Evolutionary conservation across 2,888 invertebrate genomes (phyloP), one percentile per base, ranked within the genome.

Genomic region (Mimas tiliae): DNA sequence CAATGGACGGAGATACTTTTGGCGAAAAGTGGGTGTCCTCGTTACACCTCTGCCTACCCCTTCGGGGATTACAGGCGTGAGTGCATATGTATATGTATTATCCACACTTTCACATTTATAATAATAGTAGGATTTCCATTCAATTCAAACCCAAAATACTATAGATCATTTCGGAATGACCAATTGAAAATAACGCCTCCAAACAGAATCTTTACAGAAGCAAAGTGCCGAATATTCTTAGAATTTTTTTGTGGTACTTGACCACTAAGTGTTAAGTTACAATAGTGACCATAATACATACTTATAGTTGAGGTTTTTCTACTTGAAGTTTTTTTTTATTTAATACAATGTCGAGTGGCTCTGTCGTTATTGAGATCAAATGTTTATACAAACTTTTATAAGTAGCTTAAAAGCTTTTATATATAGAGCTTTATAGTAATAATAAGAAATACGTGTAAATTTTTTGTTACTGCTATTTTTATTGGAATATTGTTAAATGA

Each of bases 141-240:
- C 45, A 14, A 45, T 45, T 45, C 45, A 45, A 45, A 45, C 45
- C 14, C 1, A 45, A 45, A 3, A 14, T 45, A 14, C 45, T 9
- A 6, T 1, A 38, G 9, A 14, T 9, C n/a, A 16, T 34, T 34
- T 38, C 0, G 16, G 19, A 8, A 58, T 58, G 12, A 42, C 4
- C 38, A 38, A 58, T 34, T 53, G n/a, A 8, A 53, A 7, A 12
- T 58, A 58, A 58, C 58, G 42, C 58, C 58, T 58, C 12, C 58
- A 42, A 58, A 58, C 58, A 58, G 12, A 19, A 3, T 52, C 14
- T 1, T 52, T 12, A 27, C 52, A 38, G 9, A 16, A 14, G 2
- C 38, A 12, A 38, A 38, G 38, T 38, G 19, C 42, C 58, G 42
- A 58, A 38, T 19, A 0, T 58, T 19, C 38, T 21, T 19, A 42